Percentiles rank a stretch among this genome's conserved stretches.
Conservation (phyloP, 1,140 invertebrate species). For the Pseudachorutes palmiensis region DNA sequence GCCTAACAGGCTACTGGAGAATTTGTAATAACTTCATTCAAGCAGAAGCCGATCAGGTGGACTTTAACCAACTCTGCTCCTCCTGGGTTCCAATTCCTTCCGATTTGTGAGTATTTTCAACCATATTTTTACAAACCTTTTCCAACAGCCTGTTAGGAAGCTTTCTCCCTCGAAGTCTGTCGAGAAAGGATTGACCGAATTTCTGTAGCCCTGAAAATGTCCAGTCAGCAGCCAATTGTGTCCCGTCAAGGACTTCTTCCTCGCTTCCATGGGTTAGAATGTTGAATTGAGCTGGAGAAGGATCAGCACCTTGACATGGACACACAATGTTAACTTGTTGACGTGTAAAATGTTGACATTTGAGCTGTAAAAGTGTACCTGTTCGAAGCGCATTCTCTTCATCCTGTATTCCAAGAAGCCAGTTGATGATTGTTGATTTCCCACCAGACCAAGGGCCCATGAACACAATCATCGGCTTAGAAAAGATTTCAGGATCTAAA, state of each 20-base stretch:
- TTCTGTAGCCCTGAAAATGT: conserved; percentile 88
- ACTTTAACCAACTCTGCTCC: conserved; percentile 7
- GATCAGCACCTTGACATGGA: conserved; percentile 66
- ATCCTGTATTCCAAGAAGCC: conserved; percentile 77
- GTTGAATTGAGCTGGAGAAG: conserved; percentile 87
- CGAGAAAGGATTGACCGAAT: conserved; percentile 85
- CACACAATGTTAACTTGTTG: background rate
- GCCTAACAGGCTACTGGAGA: conserved; percentile 46
- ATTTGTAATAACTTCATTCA: conserved; percentile 28
- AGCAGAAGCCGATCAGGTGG: conserved; percentile 42
- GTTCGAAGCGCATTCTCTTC: conserved; percentile 71
- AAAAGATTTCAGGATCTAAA: conserved; percentile 84
- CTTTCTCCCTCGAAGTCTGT: conserved; percentile 67
- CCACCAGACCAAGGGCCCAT: conserved; percentile 94
- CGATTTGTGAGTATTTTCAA: background rate
- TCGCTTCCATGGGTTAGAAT: conserved; percentile 80
- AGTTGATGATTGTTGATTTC: conserved; percentile 90
- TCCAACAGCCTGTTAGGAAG: conserved; percentile 75
- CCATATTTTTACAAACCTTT: conserved; percentile 55
- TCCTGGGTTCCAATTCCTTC: no score
- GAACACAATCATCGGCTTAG: conserved; percentile 82
- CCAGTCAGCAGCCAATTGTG: conserved; percentile 83
- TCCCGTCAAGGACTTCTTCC: conserved; percentile 76
- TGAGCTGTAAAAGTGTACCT: conserved; percentile 50
- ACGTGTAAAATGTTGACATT: background rate